Evolutionary conservation across 2,888 invertebrate species (phyloP).

Genomic region (Lithosia quadra): DNA sequence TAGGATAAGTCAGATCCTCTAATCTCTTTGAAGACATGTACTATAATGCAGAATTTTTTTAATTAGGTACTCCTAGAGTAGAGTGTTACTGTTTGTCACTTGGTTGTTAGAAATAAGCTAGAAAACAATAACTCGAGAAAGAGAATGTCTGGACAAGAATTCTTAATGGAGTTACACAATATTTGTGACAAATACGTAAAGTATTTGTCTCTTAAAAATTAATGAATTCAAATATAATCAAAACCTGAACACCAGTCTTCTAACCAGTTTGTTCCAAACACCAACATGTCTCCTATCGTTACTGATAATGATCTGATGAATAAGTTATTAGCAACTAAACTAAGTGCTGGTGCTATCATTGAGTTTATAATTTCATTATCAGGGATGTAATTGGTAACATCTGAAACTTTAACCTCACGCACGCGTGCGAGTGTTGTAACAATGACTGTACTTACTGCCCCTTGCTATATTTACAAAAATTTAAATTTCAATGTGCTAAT

Average conservation of each 20-base stretch:
- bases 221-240: slow-evolving; percentile 6
- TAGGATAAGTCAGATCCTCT: too few species aligned
- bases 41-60: too few species aligned
- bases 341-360: background rate
- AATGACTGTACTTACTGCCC: too few species aligned
- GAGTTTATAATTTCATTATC: background rate
- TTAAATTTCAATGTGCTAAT: too few species aligned
- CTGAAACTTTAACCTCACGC: background rate
- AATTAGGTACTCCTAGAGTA: too few species aligned
- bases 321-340: background rate
- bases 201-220: background rate
- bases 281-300: background rate
- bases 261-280: background rate
- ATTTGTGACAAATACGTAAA: background rate
- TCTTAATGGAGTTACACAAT: background rate
- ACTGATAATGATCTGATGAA: slow-evolving; percentile 2
- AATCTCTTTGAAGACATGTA: too few species aligned
- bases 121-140: background rate
- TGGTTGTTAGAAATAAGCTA: background rate
- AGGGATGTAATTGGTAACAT: background rate
- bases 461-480: too few species aligned
- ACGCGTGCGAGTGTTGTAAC: background rate
- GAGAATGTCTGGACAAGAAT: background rate
- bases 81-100: background rate
- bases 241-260: background rate